Conservation (phyloP, 1,140 invertebrate species). For the Homalodisca vitripennis region DNA sequence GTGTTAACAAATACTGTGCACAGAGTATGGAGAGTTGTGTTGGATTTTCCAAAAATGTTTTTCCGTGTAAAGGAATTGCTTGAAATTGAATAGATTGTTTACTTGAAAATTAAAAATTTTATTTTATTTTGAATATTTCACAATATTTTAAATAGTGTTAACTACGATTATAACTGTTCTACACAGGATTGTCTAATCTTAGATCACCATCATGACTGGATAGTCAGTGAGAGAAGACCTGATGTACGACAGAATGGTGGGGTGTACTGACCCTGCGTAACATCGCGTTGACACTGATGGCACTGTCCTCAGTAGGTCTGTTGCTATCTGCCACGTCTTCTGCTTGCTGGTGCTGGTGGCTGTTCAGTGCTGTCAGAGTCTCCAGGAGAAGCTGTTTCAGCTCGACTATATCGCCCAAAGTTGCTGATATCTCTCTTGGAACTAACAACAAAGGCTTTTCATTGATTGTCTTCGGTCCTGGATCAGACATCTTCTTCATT, state of each 20-base stretch:
- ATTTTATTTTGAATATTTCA: not conserved
- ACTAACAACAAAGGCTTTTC: too few species aligned
- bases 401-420: not conserved
- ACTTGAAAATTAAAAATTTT: not conserved
- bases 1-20: too few species aligned
- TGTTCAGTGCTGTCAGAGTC: not conserved
- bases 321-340: not conserved
- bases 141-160: not conserved
- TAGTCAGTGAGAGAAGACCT: not conserved
- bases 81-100: not conserved
- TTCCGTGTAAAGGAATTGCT: too few species aligned
- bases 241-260: not conserved
- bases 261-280: not conserved
- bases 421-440: too few species aligned
- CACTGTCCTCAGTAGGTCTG: not conserved
- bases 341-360: not conserved
- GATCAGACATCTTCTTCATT: too few species aligned
- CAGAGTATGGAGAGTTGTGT: too few species aligned
- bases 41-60: too few species aligned
- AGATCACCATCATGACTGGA: too few species aligned
- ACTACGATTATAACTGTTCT: too few species aligned
- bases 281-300: not conserved
- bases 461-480: too few species aligned
- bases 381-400: slow-evolving; percentile 1
- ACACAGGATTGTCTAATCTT: too few species aligned